Conservation (phyloP, 1,140 invertebrate species). For the Drosophila teissieri region DNA sequence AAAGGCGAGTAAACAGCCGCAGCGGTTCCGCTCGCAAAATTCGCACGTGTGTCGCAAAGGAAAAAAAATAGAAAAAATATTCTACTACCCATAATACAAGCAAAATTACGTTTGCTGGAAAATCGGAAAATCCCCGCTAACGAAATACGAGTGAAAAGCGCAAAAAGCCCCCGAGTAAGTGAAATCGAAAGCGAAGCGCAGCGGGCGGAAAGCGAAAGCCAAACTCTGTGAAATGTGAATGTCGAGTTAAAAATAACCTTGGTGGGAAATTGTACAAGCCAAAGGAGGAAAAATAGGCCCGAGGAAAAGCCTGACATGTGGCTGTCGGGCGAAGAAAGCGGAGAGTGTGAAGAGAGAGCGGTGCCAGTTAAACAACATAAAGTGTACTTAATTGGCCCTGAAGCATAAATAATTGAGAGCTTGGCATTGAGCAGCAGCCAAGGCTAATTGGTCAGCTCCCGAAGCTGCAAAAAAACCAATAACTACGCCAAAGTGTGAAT, state of each 20-base stretch:
- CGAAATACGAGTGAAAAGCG: slow-evolving; percentile 12
- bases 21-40: slow-evolving; percentile 31
- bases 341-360: slow-evolving; percentile 7
- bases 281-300: slow-evolving; percentile 4
- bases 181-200: slow-evolving; percentile 35
- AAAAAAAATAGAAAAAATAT: slow-evolving; percentile 19
- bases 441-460: slow-evolving; percentile 25
- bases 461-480: slow-evolving; percentile 1
- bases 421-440: slow-evolving; percentile 42
- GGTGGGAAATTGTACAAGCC: slow-evolving; percentile 51
- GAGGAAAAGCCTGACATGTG: slow-evolving; percentile 20
- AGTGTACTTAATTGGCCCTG: slow-evolving; percentile 41
- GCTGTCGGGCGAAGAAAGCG: slow-evolving; percentile 25
- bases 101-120: slow-evolving; percentile 3
- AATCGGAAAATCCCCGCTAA: slow-evolving; percentile 27
- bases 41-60: slow-evolving; percentile 61
- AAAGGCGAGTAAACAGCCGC: slow-evolving; percentile 82
- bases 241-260: slow-evolving; percentile 60
- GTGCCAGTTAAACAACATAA: slow-evolving; percentile 19
- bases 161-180: slow-evolving; percentile 12
- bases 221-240: slow-evolving; percentile 54
- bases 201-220: slow-evolving; percentile 28
- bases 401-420: slow-evolving; percentile 37
- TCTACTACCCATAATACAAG: not conserved
- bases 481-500: not conserved